phyloP scores from a whole-genome alignment of 2,113 vertebrate genomes.

The Engraulis encrasicolus region DNA sequence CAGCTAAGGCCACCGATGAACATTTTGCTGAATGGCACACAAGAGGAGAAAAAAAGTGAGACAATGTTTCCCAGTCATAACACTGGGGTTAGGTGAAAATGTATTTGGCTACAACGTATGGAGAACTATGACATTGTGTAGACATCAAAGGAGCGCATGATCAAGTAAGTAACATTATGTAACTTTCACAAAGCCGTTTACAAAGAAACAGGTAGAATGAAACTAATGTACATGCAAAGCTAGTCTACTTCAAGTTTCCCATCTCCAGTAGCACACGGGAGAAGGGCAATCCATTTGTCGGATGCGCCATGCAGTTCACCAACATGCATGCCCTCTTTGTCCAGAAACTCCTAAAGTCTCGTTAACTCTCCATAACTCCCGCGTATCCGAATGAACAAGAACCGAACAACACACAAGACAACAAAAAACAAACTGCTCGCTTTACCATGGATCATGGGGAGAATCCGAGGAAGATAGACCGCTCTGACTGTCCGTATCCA shows the following conservation, averaged over 20 bases:
- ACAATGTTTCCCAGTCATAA: neutral
- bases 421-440: conserved; percentile 33
- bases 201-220: neutral
- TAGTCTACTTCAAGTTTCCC: neutral
- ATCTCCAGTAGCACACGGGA: neutral
- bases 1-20: conserved; percentile 96
- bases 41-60: conserved; percentile 60
- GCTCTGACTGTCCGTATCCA: conserved; percentile 95
- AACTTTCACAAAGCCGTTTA: neutral
- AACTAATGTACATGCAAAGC: neutral
- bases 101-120: conserved; percentile 19
- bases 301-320: conserved; percentile 32
- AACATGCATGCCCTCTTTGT: conserved; percentile 32
- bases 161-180: neutral
- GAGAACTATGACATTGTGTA: neutral
- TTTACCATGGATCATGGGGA: conserved; percentile 95
- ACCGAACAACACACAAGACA: conserved; percentile 5
- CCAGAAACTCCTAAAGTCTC: conserved; percentile 25
- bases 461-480: conserved; percentile 92
- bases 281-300: conserved; percentile 1
- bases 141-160: neutral
- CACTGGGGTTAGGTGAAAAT: conserved; percentile 51
- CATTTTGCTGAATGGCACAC: conserved; percentile 86
- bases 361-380: conserved; percentile 33
- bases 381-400: conserved; percentile 22